Conservation (phyloP, 1,140 invertebrate genomes). For the Psix sp. region DNA sequence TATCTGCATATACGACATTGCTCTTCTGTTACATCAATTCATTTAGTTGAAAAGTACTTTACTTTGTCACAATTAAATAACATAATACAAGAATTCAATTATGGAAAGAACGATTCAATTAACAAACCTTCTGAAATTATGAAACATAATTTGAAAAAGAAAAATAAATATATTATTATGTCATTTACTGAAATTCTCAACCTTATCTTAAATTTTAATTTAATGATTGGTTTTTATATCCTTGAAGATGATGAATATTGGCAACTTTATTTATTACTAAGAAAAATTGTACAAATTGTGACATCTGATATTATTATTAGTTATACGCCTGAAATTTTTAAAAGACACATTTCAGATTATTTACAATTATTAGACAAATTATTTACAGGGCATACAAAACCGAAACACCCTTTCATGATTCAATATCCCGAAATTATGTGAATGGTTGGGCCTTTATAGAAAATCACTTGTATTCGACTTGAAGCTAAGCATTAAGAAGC, state of each 20-base stretch:
- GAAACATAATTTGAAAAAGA: constrained; percentile 6
- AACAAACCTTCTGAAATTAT: constrained; percentile 24
- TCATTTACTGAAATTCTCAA: constrained; percentile 32
- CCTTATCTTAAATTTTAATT: constrained; percentile 22
- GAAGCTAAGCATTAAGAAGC: constrained; percentile 17
- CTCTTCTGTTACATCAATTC: constrained; percentile 52
- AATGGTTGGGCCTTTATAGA: constrained; percentile 17
- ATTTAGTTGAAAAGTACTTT: constrained; percentile 7
- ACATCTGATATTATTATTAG: constrained; percentile 1
- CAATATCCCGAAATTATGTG: constrained; percentile 29
- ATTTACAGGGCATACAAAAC: constrained; percentile 23
- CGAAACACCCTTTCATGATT: constrained; percentile 31
- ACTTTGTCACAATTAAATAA: constrained; percentile 3
- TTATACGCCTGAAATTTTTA: not conserved
- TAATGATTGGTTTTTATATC: constrained; percentile 31
- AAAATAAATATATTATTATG: constrained; percentile 39
- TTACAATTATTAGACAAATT: constrained; percentile 2
- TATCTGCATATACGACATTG: constrained; percentile 66
- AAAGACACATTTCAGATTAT: not conserved
- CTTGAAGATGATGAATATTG: constrained; percentile 18
- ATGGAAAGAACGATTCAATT: not conserved
- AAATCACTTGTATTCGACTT: constrained; percentile 11
- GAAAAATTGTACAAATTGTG: constrained; percentile 13
- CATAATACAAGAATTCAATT: constrained; percentile 14
- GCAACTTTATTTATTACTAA: constrained; percentile 19